phyloP scores from a whole-genome alignment of 2,797 vertebrate species.

The Buphagus erythrorhynchus region DNA sequence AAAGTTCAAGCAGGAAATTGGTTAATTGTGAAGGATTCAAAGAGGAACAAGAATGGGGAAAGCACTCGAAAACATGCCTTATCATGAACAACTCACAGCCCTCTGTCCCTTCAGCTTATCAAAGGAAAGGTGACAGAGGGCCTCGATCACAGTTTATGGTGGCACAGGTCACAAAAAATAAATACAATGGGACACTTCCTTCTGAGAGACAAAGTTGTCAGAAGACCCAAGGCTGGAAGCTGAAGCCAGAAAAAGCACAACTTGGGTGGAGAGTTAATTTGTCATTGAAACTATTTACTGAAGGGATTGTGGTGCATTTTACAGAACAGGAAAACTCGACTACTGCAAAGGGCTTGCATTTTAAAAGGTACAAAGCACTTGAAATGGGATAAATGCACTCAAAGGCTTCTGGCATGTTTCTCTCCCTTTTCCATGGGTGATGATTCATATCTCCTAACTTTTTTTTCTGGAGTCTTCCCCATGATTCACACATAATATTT shows the following conservation, averaged over 20 bases:
- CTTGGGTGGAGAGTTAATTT: neutral
- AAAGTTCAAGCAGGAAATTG: slow-evolving; percentile 13
- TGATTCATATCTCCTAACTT: neutral
- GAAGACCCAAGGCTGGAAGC: neutral
- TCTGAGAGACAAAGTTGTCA: neutral
- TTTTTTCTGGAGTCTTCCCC: neutral
- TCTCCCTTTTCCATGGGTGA: accelerated
- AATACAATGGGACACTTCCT: neutral
- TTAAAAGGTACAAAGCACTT: neutral
- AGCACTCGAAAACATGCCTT: neutral
- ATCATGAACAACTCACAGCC: neutral
- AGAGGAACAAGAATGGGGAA: neutral
- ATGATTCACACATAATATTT: neutral
- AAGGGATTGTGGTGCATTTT: neutral
- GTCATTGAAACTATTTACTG: neutral
- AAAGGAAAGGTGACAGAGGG: neutral
- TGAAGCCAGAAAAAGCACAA: neutral
- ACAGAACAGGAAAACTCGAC: neutral
- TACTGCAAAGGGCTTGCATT: neutral
- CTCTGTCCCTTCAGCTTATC: neutral
- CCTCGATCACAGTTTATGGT: neutral
- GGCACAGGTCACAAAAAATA: neutral
- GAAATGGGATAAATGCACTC: neutral
- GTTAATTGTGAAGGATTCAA: slow-evolving; percentile 10
- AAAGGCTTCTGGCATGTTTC: neutral